Evolutionary conservation across 1,140 invertebrate species (phyloP).

Genomic region (Zaprionus nigranus): DNA sequence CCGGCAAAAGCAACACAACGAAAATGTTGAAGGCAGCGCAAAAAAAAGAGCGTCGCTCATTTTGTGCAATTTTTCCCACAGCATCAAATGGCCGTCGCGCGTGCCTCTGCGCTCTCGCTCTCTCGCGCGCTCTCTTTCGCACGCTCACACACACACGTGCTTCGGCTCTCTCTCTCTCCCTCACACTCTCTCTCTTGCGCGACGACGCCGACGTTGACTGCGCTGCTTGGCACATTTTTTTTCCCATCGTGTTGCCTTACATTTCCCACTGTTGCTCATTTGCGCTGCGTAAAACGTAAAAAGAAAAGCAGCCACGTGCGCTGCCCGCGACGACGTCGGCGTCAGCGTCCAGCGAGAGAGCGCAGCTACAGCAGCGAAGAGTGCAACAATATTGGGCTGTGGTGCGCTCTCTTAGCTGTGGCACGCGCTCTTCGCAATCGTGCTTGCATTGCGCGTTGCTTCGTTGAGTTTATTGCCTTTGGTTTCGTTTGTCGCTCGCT

Average conservation of each 20-base stretch:
- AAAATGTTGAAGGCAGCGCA: conserved; percentile 58
- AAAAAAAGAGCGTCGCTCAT: conserved; percentile 57
- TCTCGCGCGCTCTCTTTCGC: conserved; percentile 31
- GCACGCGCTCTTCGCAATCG: conserved; percentile 12
- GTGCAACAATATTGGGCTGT: background rate
- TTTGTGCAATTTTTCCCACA: conserved; percentile 58
- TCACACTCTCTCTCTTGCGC: conserved; percentile 51
- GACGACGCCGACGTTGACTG: conserved; percentile 17
- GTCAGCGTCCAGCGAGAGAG: conserved; percentile 25
- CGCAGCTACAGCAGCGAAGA: background rate
- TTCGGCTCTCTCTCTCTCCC: conserved; percentile 29
- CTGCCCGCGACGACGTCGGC: conserved; percentile 24
- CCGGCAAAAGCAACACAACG: conserved; percentile 78
- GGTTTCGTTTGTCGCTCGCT: background rate
- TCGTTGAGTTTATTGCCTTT: conserved; percentile 63
- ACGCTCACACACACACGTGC: conserved; percentile 10
- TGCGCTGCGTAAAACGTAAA: conserved; percentile 42
- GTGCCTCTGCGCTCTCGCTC: conserved; percentile 17
- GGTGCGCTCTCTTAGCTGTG: conserved; percentile 32
- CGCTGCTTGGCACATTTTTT: conserved; percentile 55
- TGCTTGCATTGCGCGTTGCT: conserved; percentile 30
- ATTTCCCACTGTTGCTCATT: conserved; percentile 61
- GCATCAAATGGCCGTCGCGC: conserved; percentile 47
- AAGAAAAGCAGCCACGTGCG: conserved; percentile 59
- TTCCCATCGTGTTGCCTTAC: conserved; percentile 32